Evolutionary conservation across 2,888 invertebrate species (phyloP).

Genomic region (Himalopsyche kuldschensis): DNA sequence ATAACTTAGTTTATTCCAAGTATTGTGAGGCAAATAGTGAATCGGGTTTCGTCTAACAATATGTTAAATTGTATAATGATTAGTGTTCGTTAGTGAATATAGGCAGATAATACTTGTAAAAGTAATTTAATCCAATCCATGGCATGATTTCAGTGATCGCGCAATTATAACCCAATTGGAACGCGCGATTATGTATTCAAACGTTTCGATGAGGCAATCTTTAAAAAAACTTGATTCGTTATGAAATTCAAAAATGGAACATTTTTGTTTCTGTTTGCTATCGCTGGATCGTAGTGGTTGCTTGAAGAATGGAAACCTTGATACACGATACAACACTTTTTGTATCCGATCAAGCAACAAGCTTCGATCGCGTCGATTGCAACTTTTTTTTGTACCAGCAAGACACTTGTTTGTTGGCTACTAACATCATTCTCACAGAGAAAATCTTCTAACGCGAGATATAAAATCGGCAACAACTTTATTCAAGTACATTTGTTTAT

Average conservation of each 20-base stretch:
- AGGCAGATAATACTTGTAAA: too few species aligned
- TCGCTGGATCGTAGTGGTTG: neutral
- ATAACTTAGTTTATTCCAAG: too few species aligned
- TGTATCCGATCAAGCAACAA: neutral
- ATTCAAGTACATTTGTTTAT: neutral
- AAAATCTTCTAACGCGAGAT: neutral
- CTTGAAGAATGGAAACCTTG: neutral
- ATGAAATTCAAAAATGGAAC: neutral
- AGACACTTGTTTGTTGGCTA: neutral
- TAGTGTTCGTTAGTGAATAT: too few species aligned
- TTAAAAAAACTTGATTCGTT: too few species aligned
- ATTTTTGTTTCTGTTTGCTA: neutral
- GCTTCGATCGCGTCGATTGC: neutral
- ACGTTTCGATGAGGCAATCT: too few species aligned
- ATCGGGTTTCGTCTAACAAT: too few species aligned
- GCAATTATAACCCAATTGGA: too few species aligned
- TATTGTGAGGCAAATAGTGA: too few species aligned
- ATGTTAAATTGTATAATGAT: too few species aligned
- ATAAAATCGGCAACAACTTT: neutral
- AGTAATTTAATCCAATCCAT: too few species aligned
- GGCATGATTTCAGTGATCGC: too few species aligned
- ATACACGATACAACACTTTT: neutral
- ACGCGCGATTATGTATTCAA: too few species aligned
- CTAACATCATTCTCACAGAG: neutral
- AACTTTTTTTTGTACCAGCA: neutral